A percentile compares a stretch with the other conserved stretches of the same genome.
Conservation (phyloP, 1,140 invertebrate species). For the Drosophila kikkawai region DNA sequence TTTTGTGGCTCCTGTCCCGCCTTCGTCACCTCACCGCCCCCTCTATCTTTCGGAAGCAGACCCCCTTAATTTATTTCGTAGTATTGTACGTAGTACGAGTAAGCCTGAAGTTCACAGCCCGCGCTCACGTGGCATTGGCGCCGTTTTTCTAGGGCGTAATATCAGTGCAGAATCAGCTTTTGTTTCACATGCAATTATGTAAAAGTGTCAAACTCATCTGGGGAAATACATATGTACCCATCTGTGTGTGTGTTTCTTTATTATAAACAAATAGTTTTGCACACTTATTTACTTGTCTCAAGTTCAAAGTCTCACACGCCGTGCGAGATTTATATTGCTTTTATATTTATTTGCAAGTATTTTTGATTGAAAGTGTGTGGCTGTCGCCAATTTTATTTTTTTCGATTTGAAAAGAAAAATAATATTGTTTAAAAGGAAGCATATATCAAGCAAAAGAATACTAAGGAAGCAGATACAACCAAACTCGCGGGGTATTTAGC, state of each 20-base stretch:
- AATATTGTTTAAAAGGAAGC: neutral
- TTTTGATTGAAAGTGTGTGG: constrained; percentile 33
- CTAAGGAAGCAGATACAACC: constrained; percentile 23
- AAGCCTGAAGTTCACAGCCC: constrained; percentile 31
- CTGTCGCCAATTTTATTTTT: neutral
- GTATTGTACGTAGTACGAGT: constrained; percentile 4
- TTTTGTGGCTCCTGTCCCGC: constrained; percentile 13
- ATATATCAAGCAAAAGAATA: constrained; percentile 10
- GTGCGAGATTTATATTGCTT: constrained; percentile 1
- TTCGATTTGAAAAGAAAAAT: neutral
- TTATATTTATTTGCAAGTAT: constrained; percentile 21
- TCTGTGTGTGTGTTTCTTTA: constrained; percentile 2
- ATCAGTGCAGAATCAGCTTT: constrained; percentile 48
- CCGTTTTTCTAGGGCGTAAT: constrained; percentile 29
- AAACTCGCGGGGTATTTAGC: constrained; percentile 12
- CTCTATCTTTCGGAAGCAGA: too few species aligned
- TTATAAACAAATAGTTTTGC: constrained; percentile 42
- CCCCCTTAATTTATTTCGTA: neutral
- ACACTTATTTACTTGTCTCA: constrained; percentile 8
- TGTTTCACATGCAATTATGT: constrained; percentile 50
- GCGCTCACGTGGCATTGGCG: constrained; percentile 62
- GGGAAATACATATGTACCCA: neutral
- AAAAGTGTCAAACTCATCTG: constrained; percentile 45
- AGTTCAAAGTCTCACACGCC: constrained; percentile 45
- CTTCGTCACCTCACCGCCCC: too few species aligned